These are phyloP conservation scores for Chelon auratus DNA, from an alignment of 2,797 vertebrate species.

Conservation along the genomic window DNA sequence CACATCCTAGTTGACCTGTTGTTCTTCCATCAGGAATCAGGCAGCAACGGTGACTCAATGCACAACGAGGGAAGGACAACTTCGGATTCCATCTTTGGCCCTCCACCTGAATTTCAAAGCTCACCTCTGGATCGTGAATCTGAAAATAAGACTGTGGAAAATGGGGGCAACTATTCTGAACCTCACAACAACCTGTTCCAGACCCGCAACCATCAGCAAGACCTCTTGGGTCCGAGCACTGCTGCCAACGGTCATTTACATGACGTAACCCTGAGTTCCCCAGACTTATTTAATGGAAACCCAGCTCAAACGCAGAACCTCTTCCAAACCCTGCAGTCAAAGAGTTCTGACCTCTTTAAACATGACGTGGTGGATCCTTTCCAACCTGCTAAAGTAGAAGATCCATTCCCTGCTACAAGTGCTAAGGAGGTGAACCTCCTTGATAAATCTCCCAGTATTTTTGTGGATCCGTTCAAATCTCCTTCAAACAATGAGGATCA, in stretches of 20 bases:
- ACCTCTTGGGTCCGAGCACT: slow-evolving; percentile 3
- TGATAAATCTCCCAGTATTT: slow-evolving; percentile 1
- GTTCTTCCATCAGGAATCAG: slow-evolving; percentile 61
- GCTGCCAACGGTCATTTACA: slow-evolving; percentile 6
- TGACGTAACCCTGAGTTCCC: neutral
- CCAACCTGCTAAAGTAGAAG: slow-evolving; percentile 6
- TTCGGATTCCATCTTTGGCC: neutral
- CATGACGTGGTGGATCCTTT: neutral
- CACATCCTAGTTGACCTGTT: neutral
- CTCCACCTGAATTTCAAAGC: slow-evolving; percentile 43
- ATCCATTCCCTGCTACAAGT: neutral
- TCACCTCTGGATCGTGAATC: slow-evolving; percentile 21
- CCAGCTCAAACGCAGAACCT: neutral
- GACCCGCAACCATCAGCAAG: neutral
- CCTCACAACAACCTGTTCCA: slow-evolving; percentile 10
- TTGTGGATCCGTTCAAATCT: slow-evolving; percentile 36
- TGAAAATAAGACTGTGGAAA: slow-evolving; percentile 3
- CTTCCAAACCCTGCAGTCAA: neutral
- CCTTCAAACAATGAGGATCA: slow-evolving; percentile 14
- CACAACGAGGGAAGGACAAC: neutral
- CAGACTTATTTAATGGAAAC: slow-evolving; percentile 23
- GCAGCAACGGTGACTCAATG: neutral
- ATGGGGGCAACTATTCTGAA: slow-evolving; percentile 3
- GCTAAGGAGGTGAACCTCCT: neutral
- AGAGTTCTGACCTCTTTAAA: slow-evolving; percentile 13